These are phyloP conservation scores for Rattus rattus DNA, from an alignment of 2,113 vertebrate species.

Conservation along the genomic window DNA sequence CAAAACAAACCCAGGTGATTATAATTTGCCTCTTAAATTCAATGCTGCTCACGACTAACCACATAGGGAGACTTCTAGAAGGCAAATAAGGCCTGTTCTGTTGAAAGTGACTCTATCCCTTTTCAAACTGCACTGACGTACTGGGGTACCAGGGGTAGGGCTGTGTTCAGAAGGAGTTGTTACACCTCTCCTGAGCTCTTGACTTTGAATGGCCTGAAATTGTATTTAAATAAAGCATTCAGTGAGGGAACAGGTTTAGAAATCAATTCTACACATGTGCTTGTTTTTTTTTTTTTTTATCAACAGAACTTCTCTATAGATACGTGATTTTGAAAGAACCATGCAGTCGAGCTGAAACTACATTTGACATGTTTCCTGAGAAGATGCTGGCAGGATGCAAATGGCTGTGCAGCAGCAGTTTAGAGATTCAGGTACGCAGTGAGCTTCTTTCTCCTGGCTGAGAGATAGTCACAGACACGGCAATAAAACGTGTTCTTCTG, in stretches of 20 bases:
- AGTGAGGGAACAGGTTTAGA: not conserved
- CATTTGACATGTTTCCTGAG: not conserved
- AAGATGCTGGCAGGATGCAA: not conserved
- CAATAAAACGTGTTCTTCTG: not conserved
- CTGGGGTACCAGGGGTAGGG: not conserved
- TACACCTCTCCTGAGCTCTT: not conserved
- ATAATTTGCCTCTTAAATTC: constrained; percentile 59
- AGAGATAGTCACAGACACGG: not conserved
- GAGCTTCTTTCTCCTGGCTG: not conserved
- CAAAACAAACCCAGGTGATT: constrained; percentile 47
- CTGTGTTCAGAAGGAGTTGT: not conserved
- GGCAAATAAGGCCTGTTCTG: not conserved
- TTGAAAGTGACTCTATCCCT: not conserved
- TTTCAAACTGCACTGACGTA: not conserved
- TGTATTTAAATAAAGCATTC: constrained; percentile 45
- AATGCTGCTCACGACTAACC: not conserved
- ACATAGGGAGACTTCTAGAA: constrained; percentile 3
- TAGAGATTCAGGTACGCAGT: not conserved
- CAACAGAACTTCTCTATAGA: constrained; percentile 14
- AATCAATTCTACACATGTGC: not conserved
- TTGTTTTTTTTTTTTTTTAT: constrained; percentile 48
- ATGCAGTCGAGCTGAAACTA: not conserved
- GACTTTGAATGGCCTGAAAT: constrained; percentile 14
- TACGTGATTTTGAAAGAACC: constrained; percentile 33
- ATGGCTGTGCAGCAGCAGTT: not conserved